phyloP scores from a whole-genome alignment of 2,113 vertebrate genomes.

The Leptocoma aspasia region DNA sequence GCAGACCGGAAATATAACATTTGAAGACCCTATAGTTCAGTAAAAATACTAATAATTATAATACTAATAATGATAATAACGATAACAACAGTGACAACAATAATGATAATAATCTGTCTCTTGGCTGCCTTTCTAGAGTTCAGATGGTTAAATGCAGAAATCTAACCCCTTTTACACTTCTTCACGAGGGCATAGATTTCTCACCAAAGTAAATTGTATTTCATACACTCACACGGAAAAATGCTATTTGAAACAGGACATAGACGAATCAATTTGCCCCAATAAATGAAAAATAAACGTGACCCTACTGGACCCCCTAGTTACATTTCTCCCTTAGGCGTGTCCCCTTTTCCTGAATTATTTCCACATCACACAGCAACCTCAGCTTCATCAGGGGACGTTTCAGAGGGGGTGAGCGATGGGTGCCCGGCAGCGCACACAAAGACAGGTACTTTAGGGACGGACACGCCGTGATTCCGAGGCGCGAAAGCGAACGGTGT shows the following conservation, averaged over 20 bases:
- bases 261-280: neutral
- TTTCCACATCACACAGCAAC: neutral
- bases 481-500: neutral
- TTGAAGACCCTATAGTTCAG: neutral
- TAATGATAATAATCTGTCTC: neutral
- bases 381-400: neutral
- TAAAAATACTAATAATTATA: neutral
- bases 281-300: neutral
- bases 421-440: neutral
- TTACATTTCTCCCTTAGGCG: neutral
- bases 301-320: neutral
- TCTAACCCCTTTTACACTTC: neutral
- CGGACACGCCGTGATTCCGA: neutral
- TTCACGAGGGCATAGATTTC: slow-evolving; percentile 20
- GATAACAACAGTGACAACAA: neutral
- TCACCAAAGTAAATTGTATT: neutral
- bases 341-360: neutral
- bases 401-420: neutral
- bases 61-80: neutral
- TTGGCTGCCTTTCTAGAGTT: neutral
- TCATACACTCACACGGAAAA: neutral
- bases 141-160: neutral
- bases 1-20: neutral
- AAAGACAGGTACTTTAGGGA: neutral
- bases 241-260: neutral